Evolutionary conservation across 2,888 invertebrate genomes (phyloP).

Genomic region (Trissoscelio sp.): DNA sequence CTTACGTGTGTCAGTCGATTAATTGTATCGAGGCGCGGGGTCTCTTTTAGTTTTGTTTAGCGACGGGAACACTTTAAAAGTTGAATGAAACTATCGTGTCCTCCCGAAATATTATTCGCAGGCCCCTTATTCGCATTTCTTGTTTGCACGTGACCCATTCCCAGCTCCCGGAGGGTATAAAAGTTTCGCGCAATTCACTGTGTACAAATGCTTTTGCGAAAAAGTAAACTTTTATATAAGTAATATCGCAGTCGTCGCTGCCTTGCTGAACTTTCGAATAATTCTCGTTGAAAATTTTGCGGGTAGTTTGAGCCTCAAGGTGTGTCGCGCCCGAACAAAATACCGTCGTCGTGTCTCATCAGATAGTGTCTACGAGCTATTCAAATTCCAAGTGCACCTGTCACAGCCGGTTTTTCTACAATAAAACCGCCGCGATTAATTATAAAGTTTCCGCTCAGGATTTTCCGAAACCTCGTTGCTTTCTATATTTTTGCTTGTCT

Average conservation of each 20-base stretch:
- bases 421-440: constrained; percentile 5
- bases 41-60: constrained; percentile 52
- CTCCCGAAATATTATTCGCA: constrained; percentile 60
- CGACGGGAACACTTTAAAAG: constrained; percentile 57
- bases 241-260: constrained; percentile 67
- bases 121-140: constrained; percentile 63
- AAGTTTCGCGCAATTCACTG: constrained; percentile 68
- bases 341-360: constrained; percentile 41
- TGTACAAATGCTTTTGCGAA: constrained; percentile 68
- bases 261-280: constrained; percentile 66
- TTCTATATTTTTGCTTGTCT: no score
- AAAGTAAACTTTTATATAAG: constrained; percentile 70
- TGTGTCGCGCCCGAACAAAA: constrained; percentile 44
- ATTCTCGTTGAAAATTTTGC: constrained; percentile 62
- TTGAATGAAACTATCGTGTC: constrained; percentile 65
- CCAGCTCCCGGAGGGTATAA: constrained; percentile 59
- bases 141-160: constrained; percentile 69
- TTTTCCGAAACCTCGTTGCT: neutral
- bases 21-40: constrained; percentile 33
- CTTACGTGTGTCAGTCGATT: constrained; percentile 35
- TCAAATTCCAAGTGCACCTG: constrained; percentile 38
- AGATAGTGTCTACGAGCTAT: constrained; percentile 45
- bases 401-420: constrained; percentile 31
- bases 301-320: constrained; percentile 61
- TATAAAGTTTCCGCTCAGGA: neutral